phyloP scores from a whole-genome alignment of 2,797 vertebrate species.

The Diceros bicornis region DNA sequence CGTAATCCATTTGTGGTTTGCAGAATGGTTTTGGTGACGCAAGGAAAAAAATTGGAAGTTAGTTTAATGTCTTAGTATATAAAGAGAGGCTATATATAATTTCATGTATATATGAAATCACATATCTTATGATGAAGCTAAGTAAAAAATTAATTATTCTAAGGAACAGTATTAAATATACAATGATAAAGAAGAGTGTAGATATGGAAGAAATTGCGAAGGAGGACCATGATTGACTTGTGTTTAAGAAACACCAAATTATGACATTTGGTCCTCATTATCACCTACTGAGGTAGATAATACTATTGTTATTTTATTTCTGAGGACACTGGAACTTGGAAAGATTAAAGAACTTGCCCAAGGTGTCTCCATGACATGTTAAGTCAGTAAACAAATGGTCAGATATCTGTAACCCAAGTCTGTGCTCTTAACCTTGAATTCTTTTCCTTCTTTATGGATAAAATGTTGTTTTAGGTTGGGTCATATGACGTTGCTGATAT shows the following conservation, averaged over 20 bases:
- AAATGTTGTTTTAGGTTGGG: background rate
- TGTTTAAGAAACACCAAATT: background rate
- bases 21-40: background rate
- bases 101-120: background rate
- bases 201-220: background rate
- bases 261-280: background rate
- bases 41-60: background rate
- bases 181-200: background rate
- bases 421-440: background rate
- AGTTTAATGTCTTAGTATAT: background rate
- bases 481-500: background rate
- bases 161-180: background rate
- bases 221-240: background rate
- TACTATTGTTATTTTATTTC: background rate
- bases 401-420: background rate
- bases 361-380: background rate
- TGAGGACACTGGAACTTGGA: background rate
- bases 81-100: background rate
- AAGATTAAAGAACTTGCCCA: background rate
- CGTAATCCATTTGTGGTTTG: background rate
- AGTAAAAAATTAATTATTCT: background rate
- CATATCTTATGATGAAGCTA: background rate
- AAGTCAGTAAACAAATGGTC: background rate
- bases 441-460: constrained; percentile 7
- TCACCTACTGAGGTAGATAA: background rate